Evolutionary conservation across 2,113 vertebrate species (phyloP), one percentile per base, ranked within the genome.

Genomic region (Corythornis madagascariensis): DNA sequence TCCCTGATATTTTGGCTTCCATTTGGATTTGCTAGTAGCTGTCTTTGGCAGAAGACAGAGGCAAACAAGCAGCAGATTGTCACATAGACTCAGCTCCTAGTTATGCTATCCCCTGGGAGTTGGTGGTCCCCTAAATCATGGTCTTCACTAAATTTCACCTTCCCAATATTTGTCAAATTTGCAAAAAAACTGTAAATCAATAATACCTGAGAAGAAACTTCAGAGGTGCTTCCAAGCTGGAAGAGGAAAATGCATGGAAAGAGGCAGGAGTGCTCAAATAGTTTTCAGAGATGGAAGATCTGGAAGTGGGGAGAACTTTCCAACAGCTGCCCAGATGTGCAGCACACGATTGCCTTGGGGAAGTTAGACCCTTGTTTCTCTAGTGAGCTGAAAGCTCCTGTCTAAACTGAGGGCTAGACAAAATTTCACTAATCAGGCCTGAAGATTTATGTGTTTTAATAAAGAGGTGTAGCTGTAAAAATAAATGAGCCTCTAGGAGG

Each of bases 391-490:
- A 40, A 38, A 64, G 20, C 38, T 72, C 66, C 60, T 43, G 3
- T 59, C 16, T 5, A 57, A 38, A 24, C 18, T 17, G 11, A 43
- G 75, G 59, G 38, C 55, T 55, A 2, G 52, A 47, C 6, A 4
- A 64, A 83, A 42, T 59, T 94, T 83, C 29, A 38, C 21, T 96
- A 83, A 85, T n/a, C 67, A 56, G 55, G 55, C 64, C 60, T 60
- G 65, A 72, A 75, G 60, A 57, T 94, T 88, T 92, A 63, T 65
- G 66, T 91, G 61, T 78, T 94, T 65, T 47, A 83, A 77, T 93
- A 86, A 89, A 96, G 75, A 86, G 42, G 28, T 63, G 28, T 67
- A 93, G 84, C 90, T 95, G 59, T 95, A 94, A 89, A 97, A 94
- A 60, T 69, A 73, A 94, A 69, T 52, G 83, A 77, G 83, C 74